These are phyloP conservation scores for Geococcyx californianus DNA, from an alignment of 2,113 vertebrate species.

Conservation along the genomic window DNA sequence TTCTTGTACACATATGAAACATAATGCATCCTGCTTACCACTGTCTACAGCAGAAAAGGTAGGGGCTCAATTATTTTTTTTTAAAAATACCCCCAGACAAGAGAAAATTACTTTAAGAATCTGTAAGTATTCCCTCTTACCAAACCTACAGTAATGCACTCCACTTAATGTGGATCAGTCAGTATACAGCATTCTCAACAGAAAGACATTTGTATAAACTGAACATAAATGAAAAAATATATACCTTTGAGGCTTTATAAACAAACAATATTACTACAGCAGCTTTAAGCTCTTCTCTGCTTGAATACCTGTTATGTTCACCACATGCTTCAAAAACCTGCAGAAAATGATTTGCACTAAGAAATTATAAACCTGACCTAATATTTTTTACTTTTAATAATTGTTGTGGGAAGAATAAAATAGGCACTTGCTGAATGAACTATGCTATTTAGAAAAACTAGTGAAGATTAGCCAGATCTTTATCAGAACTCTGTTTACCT, in stretches of 20 bases:
- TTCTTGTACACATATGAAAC: not conserved
- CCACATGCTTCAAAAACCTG: constrained; percentile 74
- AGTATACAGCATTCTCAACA: too few relatives aligned
- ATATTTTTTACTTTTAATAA: not conserved
- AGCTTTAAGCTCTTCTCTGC: constrained; percentile 77
- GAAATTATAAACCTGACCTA: not conserved
- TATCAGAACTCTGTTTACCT: not conserved
- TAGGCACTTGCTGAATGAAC: not conserved
- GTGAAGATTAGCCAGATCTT: not conserved
- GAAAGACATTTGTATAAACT: too few relatives aligned
- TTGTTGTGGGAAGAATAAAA: not conserved
- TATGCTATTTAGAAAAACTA: not conserved
- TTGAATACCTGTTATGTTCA: constrained; percentile 71
- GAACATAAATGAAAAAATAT: not conserved
- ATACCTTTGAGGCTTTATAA: constrained; percentile 79
- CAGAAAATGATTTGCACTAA: not conserved
- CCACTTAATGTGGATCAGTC: too few relatives aligned
- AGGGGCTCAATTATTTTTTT: too few relatives aligned
- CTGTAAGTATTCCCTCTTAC: too few relatives aligned
- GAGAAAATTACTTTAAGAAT: too few relatives aligned
- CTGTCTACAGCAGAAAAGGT: too few relatives aligned
- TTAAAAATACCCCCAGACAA: too few relatives aligned
- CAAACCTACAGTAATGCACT: too few relatives aligned
- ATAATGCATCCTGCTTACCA: not conserved
- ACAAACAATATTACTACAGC: constrained; percentile 75